phyloP scores from a whole-genome alignment of 30 jellyfish, hydroid and myxozoan species.

The Chrysaora quinquecirrha region DNA sequence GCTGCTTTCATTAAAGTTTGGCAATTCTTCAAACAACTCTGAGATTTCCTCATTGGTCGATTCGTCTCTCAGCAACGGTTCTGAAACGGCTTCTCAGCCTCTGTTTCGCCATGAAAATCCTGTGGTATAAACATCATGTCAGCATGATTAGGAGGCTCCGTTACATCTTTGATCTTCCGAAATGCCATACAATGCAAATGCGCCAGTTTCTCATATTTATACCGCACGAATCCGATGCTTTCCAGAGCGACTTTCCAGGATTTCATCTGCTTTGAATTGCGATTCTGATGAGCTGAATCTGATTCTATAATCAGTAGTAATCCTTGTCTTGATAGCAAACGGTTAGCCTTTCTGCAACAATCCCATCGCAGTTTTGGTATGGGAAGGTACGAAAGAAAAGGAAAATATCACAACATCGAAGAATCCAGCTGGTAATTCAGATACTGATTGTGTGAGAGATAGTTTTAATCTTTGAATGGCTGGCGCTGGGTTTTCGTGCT shows the following conservation, averaged over 20 bases:
- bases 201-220: constrained; percentile 69
- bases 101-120: constrained; percentile 67
- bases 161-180: constrained; percentile 23
- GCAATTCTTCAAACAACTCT: constrained; percentile 26
- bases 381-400: constrained; percentile 78
- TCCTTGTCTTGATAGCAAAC: constrained; percentile 58
- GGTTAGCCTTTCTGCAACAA: constrained; percentile 77
- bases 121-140: constrained; percentile 76
- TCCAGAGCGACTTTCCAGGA: constrained; percentile 81
- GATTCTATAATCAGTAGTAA: constrained; percentile 73
- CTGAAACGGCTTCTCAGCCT: neutral
- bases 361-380: constrained; percentile 77
- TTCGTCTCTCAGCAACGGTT: constrained; percentile 25
- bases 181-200: constrained; percentile 96
- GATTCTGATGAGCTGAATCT: constrained; percentile 84
- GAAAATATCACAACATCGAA: constrained; percentile 83
- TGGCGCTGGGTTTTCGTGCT: too few species aligned
- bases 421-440: constrained; percentile 18
- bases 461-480: neutral
- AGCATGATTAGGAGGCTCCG: constrained; percentile 7
- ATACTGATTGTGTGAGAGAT: neutral
- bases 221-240: constrained; percentile 72
- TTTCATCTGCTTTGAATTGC: constrained; percentile 72
- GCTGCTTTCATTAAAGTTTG: constrained; percentile 9
- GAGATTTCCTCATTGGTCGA: constrained; percentile 24